phyloP scores from a whole-genome alignment of 2,113 vertebrate genomes.

The Actenoides hombroni region DNA sequence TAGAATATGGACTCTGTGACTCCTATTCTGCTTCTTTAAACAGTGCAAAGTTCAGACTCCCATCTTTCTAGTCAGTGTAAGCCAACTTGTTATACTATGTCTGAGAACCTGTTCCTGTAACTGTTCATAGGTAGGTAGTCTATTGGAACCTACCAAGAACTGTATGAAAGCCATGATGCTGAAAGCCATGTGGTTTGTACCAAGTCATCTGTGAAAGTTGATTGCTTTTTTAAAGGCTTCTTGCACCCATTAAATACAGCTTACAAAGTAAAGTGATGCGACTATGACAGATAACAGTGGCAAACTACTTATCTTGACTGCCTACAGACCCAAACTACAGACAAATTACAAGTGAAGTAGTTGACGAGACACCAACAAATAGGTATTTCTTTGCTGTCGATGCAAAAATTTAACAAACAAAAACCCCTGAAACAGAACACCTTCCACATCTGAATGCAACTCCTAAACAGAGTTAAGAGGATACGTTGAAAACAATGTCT shows the following conservation, averaged over 20 bases:
- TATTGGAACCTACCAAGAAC: not conserved
- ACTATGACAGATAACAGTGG: not conserved
- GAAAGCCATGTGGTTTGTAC: not conserved
- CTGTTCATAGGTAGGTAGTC: not conserved
- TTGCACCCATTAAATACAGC: not conserved
- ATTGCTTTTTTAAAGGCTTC: not conserved
- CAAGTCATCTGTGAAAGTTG: not conserved
- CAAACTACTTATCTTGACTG: not conserved
- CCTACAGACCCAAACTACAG: not conserved
- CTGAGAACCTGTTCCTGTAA: not conserved
- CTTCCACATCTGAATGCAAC: not conserved
- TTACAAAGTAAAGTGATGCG: not conserved
- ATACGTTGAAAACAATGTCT: slow-evolving; percentile 99
- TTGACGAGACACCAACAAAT: not conserved
- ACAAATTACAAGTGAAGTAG: not conserved
- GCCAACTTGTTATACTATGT: not conserved
- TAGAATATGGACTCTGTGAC: not conserved
- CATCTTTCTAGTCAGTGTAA: not conserved
- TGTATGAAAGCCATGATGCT: not conserved
- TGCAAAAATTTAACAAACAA: not conserved
- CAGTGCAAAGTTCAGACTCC: not conserved
- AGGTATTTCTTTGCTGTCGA: not conserved
- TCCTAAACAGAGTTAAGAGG: slow-evolving; percentile 63
- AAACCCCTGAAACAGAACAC: slow-evolving; percentile 1
- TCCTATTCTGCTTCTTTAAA: not conserved